Evolutionary conservation across 2,113 vertebrate genomes (phyloP).

Genomic region (Vidua chalybeata): DNA sequence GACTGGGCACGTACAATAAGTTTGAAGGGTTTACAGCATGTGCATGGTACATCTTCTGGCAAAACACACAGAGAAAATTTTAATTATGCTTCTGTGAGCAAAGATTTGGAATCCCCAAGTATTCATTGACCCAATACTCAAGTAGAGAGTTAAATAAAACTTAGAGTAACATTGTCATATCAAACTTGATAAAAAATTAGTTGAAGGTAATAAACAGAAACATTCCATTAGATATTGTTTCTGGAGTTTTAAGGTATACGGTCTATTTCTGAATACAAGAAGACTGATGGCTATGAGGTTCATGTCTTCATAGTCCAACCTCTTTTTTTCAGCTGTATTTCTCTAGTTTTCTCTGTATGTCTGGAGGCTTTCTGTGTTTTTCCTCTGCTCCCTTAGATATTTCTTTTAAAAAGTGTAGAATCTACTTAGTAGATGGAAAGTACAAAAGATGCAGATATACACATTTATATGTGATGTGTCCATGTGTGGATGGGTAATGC

Average conservation of each 20-base stretch:
- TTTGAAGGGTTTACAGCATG: background rate
- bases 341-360: background rate
- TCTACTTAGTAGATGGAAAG: background rate
- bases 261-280: background rate
- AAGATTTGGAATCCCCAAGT: background rate
- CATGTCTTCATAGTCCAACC: background rate
- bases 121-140: fast-evolving
- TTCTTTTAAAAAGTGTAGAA: background rate
- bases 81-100: background rate
- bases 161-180: background rate
- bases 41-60: background rate
- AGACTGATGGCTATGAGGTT: background rate
- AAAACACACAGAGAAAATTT: background rate
- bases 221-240: background rate
- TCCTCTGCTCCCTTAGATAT: background rate
- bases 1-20: background rate
- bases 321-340: background rate
- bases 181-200: background rate
- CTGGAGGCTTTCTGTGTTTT: background rate
- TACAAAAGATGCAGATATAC: background rate
- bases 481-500: background rate
- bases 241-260: background rate
- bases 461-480: too few relatives aligned
- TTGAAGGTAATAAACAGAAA: background rate
- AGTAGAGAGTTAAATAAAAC: background rate